These are phyloP conservation scores for Scaptomyza tumidula DNA, from an alignment of 2,888 invertebrate genomes.

Conservation along the genomic window DNA sequence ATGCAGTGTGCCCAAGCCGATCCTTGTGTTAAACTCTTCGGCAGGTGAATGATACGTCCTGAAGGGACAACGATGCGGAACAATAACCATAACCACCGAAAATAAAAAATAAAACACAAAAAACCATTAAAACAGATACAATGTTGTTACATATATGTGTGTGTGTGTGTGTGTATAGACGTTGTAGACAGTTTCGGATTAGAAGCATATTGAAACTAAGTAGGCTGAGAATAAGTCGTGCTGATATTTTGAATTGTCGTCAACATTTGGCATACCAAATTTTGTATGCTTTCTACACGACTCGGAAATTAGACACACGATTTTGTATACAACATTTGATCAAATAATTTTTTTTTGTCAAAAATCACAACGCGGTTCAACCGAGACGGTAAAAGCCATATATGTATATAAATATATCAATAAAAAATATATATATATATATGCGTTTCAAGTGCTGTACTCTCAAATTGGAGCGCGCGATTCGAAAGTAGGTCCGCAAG, in stretches of 20 bases:
- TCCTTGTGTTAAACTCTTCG: slow-evolving; percentile 21
- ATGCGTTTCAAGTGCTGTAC: slow-evolving; percentile 22
- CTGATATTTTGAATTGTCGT: slow-evolving; percentile 15
- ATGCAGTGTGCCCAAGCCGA: background rate
- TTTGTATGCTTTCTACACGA: slow-evolving; percentile 65
- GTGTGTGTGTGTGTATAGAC: background rate
- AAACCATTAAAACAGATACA: slow-evolving; percentile 22
- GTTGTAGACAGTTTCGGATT: slow-evolving; percentile 4
- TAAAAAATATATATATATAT: slow-evolving; percentile 8
- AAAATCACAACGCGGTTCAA: slow-evolving; percentile 58
- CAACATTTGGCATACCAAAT: slow-evolving; percentile 45
- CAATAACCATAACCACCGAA: slow-evolving; percentile 39
- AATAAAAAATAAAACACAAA: background rate
- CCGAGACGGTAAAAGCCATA: slow-evolving; percentile 35
- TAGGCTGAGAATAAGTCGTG: slow-evolving; percentile 31
- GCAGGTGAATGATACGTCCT: slow-evolving; percentile 38
- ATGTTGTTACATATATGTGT: background rate
- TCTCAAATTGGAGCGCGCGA: slow-evolving; percentile 47
- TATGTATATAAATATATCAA: slow-evolving; percentile 2
- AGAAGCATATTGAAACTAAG: slow-evolving; percentile 22
- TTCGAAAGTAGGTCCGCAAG: slow-evolving; percentile 45
- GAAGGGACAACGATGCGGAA: slow-evolving; percentile 19
- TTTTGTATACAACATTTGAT: slow-evolving; percentile 54
- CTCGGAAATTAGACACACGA: slow-evolving; percentile 57
- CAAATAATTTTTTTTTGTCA: slow-evolving; percentile 24